Evolutionary conservation across 2,888 invertebrate species (phyloP), one percentile per base, ranked within the genome.

Genomic region (Suillia variegata): DNA sequence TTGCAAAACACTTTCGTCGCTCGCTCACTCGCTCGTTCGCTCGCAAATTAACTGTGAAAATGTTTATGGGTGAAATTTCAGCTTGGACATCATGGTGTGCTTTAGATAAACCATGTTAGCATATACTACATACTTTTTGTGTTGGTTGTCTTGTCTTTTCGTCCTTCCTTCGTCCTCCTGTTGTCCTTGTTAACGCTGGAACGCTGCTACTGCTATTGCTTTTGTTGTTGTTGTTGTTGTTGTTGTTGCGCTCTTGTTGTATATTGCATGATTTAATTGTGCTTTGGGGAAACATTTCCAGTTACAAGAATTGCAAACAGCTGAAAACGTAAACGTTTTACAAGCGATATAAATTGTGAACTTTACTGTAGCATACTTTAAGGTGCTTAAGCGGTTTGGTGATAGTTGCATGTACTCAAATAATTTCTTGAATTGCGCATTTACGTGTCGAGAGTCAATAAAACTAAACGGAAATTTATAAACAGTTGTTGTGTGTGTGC

Each of bases 301-400:
- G 3, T 34, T 15, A 26, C 26, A 26, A 26, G 50, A 6, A n/a
- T 15, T 13, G 34, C 31, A 21, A 13, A 67, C 65, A 69, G 65
- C 62, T 64, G 67, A 38, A 10, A 47, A 47, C 12, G 15, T 22
- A 22, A 49, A 49, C 22, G 15, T 49, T 49, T 22, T 49, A 38
- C n/a, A 38, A n/a, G 38, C 3, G 4, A 22, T 49, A 49, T 22
- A 49, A 21, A 49, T 49, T 49, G 21, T 17, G 3, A n/a, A 20
- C 12, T 49, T 21, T 49, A 15, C 13, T 22, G 22, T 13, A 12
- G 24, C 21, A 49, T 22, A 49, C 24, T 8, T 49, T 22, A 22
- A 22, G 24, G 22, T 22, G 49, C 47, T 47, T 8, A 6, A 47
- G 18, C 47, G 22, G 18, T 18, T 17, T n/a, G n/a, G n/a, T n/a